Conservation (phyloP, 1,140 invertebrate genomes). For the Drosophila novamexicana region DNA sequence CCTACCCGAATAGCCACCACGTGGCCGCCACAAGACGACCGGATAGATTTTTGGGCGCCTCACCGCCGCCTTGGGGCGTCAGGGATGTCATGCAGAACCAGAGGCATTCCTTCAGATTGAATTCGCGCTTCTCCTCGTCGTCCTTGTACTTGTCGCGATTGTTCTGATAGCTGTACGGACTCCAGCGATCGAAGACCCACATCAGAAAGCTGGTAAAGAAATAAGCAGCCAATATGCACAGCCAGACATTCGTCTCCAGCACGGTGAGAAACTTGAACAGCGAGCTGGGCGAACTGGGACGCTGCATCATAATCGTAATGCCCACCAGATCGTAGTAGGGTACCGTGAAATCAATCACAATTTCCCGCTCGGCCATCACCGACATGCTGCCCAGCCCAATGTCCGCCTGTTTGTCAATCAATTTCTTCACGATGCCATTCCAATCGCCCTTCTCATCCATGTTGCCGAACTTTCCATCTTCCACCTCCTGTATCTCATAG, state of each 20-base stretch:
- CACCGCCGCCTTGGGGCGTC: conserved; percentile 94
- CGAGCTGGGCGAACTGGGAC: conserved; percentile 90
- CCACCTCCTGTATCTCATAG: conserved; percentile 92
- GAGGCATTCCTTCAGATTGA: conserved; percentile 97
- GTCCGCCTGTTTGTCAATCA: conserved; percentile 95
- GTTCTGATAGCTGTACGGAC: conserved; percentile 98
- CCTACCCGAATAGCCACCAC: conserved; percentile 97
- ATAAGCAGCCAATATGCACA: conserved; percentile 97
- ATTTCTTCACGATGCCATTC: conserved; percentile 96
- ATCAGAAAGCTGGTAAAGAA: conserved; percentile 97
- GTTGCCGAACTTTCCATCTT: conserved; percentile 92
- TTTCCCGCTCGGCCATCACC: conserved; percentile 97
- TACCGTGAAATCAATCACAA: conserved; percentile 97
- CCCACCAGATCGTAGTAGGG: conserved; percentile 98
- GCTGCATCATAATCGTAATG: conserved; percentile 91
- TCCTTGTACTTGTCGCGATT: conserved; percentile 96
- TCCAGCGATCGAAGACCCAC: conserved; percentile 98
- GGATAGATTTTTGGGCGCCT: conserved; percentile 97
- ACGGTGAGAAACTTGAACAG: conserved; percentile 99
- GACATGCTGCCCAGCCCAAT: conserved; percentile 94
- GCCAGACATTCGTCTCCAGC: conserved; percentile 97
- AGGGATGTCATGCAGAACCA: conserved; percentile 99
- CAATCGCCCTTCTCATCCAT: conserved; percentile 94
- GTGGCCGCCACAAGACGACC: conserved; percentile 96
- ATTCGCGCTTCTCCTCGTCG: conserved; percentile 97